Conservation (phyloP, 2,888 invertebrate genomes). For the Galerucella calmariensis region DNA sequence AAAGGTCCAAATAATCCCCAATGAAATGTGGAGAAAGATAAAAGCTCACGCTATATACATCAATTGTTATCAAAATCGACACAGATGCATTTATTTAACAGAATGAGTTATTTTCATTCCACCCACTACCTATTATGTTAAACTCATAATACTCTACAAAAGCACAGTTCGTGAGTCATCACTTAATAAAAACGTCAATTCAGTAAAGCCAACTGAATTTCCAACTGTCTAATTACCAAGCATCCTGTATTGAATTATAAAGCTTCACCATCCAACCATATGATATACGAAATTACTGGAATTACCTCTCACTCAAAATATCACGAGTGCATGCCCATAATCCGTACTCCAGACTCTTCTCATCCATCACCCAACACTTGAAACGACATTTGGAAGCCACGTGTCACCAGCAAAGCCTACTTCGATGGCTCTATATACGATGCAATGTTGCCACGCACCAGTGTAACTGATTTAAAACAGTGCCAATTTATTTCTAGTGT, state of each 20-base stretch:
- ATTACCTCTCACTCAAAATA: slow-evolving; percentile 27
- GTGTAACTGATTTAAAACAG: neutral
- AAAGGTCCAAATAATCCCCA: no score
- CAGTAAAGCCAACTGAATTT: neutral
- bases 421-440: slow-evolving; percentile 17
- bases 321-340: slow-evolving; percentile 26
- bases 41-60: no score
- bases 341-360: slow-evolving; percentile 27
- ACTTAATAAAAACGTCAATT: neutral
- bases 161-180: no score
- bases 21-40: no score
- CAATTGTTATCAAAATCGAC: no score
- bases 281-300: slow-evolving; percentile 15
- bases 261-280: slow-evolving; percentile 18
- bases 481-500: neutral
- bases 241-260: neutral
- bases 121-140: no score
- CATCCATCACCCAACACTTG: slow-evolving; percentile 33
- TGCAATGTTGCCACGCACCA: slow-evolving; percentile 23
- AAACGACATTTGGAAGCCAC: slow-evolving; percentile 33
- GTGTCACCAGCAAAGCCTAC: slow-evolving; percentile 38
- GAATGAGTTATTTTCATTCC: no score
- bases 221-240: neutral
- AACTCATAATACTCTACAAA: no score
- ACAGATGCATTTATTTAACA: no score